Evolutionary conservation across 2,797 vertebrate species (phyloP).

Genomic region (Halcyon chelicuti): DNA sequence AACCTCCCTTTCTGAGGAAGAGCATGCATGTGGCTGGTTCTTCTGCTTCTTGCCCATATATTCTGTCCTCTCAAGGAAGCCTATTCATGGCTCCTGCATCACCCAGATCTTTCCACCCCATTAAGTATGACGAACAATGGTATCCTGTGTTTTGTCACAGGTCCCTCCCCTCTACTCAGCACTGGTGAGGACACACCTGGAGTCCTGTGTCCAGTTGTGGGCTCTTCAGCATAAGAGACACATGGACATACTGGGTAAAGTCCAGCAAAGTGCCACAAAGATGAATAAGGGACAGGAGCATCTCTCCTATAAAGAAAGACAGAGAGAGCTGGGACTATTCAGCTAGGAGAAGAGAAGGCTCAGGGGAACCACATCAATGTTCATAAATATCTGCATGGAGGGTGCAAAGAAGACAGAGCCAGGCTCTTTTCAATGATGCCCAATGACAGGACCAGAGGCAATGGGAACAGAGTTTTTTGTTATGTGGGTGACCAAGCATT

Average conservation of each 20-base stretch:
- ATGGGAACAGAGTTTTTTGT: neutral
- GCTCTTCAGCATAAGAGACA: neutral
- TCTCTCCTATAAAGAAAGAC: neutral
- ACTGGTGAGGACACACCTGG: neutral
- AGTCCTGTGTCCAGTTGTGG: neutral
- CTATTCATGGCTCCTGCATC: neutral
- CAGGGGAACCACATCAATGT: neutral
- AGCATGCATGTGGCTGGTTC: neutral
- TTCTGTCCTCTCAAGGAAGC: neutral
- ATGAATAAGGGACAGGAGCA: neutral
- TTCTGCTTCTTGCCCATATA: slow-evolving; percentile 18
- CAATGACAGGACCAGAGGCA: neutral
- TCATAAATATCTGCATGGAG: neutral
- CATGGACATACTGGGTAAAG: neutral
- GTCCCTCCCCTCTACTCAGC: neutral
- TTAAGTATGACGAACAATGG: neutral
- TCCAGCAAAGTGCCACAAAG: neutral
- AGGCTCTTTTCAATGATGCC: neutral
- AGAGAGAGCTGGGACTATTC: neutral
- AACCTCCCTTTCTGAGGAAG: slow-evolving; percentile 23
- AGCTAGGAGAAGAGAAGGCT: neutral
- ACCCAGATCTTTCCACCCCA: neutral
- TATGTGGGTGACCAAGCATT: fast-evolving
- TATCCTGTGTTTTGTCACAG: neutral
- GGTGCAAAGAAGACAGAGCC: neutral